Evolutionary conservation across 2,113 vertebrate species (phyloP).

Genomic region (Corythoichthys intestinalis): DNA sequence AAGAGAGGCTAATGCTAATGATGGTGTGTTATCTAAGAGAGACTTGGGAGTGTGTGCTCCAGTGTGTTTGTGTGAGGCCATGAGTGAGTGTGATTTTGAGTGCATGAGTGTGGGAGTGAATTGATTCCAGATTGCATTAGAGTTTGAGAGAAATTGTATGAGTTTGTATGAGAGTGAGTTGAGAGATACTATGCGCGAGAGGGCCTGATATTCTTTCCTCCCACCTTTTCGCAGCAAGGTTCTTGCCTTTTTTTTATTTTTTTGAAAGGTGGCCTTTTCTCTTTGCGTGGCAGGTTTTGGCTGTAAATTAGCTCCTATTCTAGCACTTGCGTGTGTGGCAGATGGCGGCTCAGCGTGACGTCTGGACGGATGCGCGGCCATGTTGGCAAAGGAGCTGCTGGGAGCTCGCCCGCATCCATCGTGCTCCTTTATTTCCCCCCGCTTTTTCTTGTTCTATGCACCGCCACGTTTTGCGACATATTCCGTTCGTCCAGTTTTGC

Average conservation of each 20-base stretch:
- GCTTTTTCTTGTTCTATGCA: slow-evolving; percentile 23
- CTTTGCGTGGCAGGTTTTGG: not conserved
- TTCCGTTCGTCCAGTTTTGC: slow-evolving; percentile 35
- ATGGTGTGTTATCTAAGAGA: slow-evolving; percentile 17
- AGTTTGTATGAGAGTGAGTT: slow-evolving; percentile 3
- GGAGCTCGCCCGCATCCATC: slow-evolving; percentile 68
- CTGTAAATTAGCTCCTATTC: not conserved
- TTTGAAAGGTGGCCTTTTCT: no score
- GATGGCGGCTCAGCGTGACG: slow-evolving; percentile 69
- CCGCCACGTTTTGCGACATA: slow-evolving; percentile 19
- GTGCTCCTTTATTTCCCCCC: slow-evolving; percentile 44
- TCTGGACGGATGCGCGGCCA: slow-evolving; percentile 70
- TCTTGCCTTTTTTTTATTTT: not conserved
- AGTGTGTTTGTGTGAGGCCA: not conserved
- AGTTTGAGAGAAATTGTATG: no score
- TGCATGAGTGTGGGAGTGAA: slow-evolving; percentile 9
- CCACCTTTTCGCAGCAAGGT: not conserved
- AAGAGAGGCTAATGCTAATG: slow-evolving; percentile 55
- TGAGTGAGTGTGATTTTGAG: slow-evolving; percentile 6
- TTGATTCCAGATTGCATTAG: no score
- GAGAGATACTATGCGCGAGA: not conserved
- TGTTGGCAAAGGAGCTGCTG: slow-evolving; percentile 67
- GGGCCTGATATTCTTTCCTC: not conserved
- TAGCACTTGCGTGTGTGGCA: slow-evolving; percentile 47
- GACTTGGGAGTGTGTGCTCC: slow-evolving; percentile 16